These are phyloP conservation scores for Cherax quadricarinatus DNA, from an alignment of 1,140 invertebrate genomes.

Conservation along the genomic window DNA sequence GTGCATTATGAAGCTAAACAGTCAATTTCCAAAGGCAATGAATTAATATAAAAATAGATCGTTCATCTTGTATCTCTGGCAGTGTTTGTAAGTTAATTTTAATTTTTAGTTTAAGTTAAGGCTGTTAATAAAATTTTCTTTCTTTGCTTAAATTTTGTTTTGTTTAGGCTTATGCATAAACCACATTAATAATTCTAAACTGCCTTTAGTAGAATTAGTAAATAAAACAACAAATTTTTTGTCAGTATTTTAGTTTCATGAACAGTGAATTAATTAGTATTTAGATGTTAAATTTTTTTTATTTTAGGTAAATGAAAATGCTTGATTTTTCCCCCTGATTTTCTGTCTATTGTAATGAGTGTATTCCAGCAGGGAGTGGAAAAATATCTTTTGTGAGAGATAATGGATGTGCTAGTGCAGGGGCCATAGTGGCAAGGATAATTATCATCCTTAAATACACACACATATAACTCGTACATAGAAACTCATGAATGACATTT, in stretches of 20 bases:
- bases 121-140: not conserved
- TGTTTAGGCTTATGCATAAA: constrained; percentile 7
- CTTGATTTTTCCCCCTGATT: not conserved
- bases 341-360: not conserved
- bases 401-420: not conserved
- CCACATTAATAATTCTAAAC: not conserved
- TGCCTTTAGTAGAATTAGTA: not conserved
- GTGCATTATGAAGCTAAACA: not conserved
- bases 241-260: constrained; percentile 3
- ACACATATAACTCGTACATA: no score
- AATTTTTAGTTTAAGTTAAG: not conserved
- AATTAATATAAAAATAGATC: not conserved
- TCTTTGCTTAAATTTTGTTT: not conserved
- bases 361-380: not conserved
- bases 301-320: not conserved
- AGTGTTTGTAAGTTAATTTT: not conserved
- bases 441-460: no score
- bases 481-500: no score
- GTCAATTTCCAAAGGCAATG: not conserved
- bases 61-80: not conserved
- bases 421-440: no score
- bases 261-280: not conserved
- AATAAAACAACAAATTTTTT: not conserved
- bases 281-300: not conserved
- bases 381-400: not conserved